Evolutionary conservation across 1,140 invertebrate genomes (phyloP), one percentile per base, ranked within the genome.

Genomic region (Bombus sibiricus): DNA sequence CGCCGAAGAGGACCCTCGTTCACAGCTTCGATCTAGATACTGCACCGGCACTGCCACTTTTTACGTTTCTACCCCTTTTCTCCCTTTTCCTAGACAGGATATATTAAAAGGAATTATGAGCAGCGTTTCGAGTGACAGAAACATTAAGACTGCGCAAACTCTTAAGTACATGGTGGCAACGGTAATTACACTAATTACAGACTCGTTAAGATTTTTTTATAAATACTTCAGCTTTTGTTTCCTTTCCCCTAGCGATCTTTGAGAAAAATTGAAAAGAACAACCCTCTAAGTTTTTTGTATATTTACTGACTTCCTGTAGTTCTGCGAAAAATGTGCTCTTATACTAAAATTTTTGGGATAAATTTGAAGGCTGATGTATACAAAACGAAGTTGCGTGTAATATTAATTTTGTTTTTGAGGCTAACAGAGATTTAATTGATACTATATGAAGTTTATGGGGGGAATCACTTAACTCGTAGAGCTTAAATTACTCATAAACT

Each of bases 21-120:
- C 82, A 32, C 77, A 81, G 73, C 71, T 90, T 90, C 89, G 86
- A 90, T 90, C 89, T 88, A 90, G 89, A 90, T 90, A 90, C 77
- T 74, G 86, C 69, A 64, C 76, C 71, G n/a, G 71, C 57, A 62
- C 34, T 43, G 13, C 37, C 28, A 28, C 13, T 53, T 64, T 28
- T 47, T 39, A 47, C 62, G 12, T 32, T 62, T n/a, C 79, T 25
- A 22, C 62, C n/a, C n/a, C n/a, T 4, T 15, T 9, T 62, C 64
- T 13, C 18, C 71, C 32, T 81, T 87, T 81, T 90, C 75, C 85
- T 82, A 62, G 66, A 57, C 69, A 68, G 79, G 86, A 86, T 88
- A 88, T 85, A 90, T 90, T 89, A 83, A 83, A 88, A 80, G 86
- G 83, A 88, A 86, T 90, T 90, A 89, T 79, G 86, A 62, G 75